These are phyloP conservation scores for Myotis myotis DNA, from an alignment of 2,797 vertebrate species.

Conservation along the genomic window DNA sequence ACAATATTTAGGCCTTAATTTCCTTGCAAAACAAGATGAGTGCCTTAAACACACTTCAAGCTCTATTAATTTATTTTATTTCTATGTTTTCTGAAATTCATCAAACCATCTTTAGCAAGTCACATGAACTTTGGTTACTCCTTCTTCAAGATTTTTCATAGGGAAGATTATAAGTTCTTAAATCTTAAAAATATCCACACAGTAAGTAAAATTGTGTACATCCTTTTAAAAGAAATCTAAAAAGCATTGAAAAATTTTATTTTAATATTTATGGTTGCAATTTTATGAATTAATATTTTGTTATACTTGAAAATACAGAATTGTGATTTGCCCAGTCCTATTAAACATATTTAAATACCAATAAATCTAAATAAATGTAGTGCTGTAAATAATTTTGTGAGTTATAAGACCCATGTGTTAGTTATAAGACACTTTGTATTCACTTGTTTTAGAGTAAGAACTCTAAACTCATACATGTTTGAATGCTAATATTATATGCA, in stretches of 20 bases:
- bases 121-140: neutral
- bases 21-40: constrained; percentile 19
- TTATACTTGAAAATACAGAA: constrained; percentile 2
- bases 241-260: neutral
- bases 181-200: neutral
- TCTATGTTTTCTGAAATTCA: constrained; percentile 18
- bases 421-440: neutral
- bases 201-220: neutral
- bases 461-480: neutral
- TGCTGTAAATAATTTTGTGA: neutral
- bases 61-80: neutral
- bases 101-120: neutral
- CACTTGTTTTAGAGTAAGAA: neutral
- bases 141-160: constrained; percentile 8
- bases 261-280: neutral
- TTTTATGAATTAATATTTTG: constrained; percentile 16
- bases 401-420: neutral
- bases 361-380: neutral
- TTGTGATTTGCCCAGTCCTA: neutral
- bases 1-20: neutral
- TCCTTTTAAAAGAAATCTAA: neutral
- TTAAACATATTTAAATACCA: constrained; percentile 19
- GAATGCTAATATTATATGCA: neutral
- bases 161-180: neutral
- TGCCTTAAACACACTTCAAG: neutral